Evolutionary conservation across 2,113 vertebrate genomes (phyloP).

Genomic region (Myxocyprinus asiaticus): DNA sequence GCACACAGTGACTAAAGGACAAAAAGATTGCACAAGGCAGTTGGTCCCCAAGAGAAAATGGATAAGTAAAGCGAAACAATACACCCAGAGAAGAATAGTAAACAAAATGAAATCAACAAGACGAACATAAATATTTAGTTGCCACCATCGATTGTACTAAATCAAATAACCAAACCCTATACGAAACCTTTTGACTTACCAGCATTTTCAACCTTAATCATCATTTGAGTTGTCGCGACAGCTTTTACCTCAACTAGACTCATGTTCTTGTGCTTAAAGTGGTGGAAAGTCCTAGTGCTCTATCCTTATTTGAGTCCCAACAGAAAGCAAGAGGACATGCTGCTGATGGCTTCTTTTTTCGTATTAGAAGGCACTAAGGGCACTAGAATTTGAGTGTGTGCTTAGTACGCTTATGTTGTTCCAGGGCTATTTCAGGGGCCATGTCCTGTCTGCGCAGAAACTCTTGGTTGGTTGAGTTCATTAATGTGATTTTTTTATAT

Average conservation of each 20-base stretch:
- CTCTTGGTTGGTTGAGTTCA: conserved; percentile 41
- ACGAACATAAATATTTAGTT: background rate
- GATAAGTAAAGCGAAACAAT: background rate
- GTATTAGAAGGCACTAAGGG: conserved; percentile 1
- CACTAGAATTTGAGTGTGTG: conserved; percentile 47
- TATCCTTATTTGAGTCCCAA: background rate
- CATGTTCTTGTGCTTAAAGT: too few relatives aligned
- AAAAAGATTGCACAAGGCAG: background rate
- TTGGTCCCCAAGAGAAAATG: background rate
- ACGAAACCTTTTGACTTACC: background rate
- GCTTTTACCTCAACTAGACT: background rate
- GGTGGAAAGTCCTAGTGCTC: too few relatives aligned
- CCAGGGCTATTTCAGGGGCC: conserved; percentile 31
- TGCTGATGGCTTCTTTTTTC: conserved; percentile 1
- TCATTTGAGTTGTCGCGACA: background rate
- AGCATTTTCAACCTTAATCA: background rate
- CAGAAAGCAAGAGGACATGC: conserved; percentile 15
- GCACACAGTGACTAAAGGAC: background rate
- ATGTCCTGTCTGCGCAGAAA: conserved; percentile 30
- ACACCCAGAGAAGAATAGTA: background rate
- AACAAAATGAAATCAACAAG: conserved; percentile 2
- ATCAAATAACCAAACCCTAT: background rate
- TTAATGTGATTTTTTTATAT: conserved; percentile 25
- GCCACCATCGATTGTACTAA: background rate
- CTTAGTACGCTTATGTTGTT: background rate